phyloP scores from a whole-genome alignment of 2,113 vertebrate genomes.

The Percina caprodes region DNA sequence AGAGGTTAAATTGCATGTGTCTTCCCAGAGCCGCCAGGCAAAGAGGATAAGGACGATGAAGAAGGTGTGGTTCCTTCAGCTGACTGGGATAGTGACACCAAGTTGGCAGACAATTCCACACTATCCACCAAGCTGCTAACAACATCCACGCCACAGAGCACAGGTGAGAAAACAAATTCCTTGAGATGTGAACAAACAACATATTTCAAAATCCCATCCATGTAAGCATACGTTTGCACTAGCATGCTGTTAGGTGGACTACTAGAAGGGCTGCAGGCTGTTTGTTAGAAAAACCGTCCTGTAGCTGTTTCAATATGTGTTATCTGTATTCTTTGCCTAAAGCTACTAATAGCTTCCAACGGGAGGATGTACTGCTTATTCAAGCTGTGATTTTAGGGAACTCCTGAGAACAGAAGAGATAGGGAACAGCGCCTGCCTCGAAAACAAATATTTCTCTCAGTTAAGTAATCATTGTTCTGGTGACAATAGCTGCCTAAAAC shows the following conservation, averaged over 20 bases:
- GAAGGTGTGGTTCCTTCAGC: slow-evolving; percentile 42
- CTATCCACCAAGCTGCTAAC: slow-evolving; percentile 21
- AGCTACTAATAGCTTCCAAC: slow-evolving; percentile 69
- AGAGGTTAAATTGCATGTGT: slow-evolving; percentile 59
- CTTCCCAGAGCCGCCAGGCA: slow-evolving; percentile 57
- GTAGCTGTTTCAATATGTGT: slow-evolving; percentile 20
- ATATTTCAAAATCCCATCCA: slow-evolving; percentile 2
- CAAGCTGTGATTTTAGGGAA: slow-evolving; percentile 26
- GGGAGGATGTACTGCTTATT: slow-evolving; percentile 48
- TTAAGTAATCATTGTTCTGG: slow-evolving; percentile 1
- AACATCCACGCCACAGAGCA: slow-evolving; percentile 24
- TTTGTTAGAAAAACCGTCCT: slow-evolving; percentile 19
- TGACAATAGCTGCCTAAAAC: background rate
- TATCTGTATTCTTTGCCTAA: slow-evolving; percentile 41
- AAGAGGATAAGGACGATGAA: slow-evolving; percentile 40
- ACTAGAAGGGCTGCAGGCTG: background rate
- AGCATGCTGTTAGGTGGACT: background rate
- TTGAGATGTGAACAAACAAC: slow-evolving; percentile 10
- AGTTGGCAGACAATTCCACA: slow-evolving; percentile 40
- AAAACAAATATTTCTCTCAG: slow-evolving; percentile 24
- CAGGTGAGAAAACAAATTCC: slow-evolving; percentile 65
- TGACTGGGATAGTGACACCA: slow-evolving; percentile 7
- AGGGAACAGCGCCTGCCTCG: slow-evolving; percentile 18
- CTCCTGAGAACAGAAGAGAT: background rate
- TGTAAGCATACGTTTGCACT: slow-evolving; percentile 9